A percentile compares a stretch with the other conserved stretches of the same genome.
These are phyloP conservation scores for Pristis pectinata DNA, from an alignment of 2,797 vertebrate genomes.

Conservation along the genomic window DNA sequence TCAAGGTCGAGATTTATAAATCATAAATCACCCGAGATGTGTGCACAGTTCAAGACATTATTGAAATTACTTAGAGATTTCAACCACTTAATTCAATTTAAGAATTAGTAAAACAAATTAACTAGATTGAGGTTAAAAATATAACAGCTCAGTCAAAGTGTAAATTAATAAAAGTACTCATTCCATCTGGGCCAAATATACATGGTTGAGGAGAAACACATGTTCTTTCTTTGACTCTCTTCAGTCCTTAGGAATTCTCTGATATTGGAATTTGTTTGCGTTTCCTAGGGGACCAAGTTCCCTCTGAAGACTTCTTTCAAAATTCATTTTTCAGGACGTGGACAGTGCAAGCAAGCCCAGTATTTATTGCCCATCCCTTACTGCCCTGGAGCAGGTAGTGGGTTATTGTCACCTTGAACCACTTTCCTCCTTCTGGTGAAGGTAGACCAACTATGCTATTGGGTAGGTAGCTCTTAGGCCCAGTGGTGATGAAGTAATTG, in stretches of 20 bases:
- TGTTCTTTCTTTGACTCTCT: background rate
- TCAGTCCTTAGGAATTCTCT: background rate
- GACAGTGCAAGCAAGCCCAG: too few species aligned
- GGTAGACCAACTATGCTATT: too few species aligned
- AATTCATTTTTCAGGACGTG: too few species aligned
- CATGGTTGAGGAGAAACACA: background rate
- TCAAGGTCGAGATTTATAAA: background rate
- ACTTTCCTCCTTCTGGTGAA: too few species aligned
- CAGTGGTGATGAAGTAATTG: too few species aligned
- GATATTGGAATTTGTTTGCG: background rate
- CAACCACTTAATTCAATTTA: background rate
- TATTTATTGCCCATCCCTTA: too few species aligned
- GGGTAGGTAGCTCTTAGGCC: too few species aligned
- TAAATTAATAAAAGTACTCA: background rate
- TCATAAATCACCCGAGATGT: background rate
- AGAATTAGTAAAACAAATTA: background rate
- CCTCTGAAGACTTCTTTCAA: background rate
- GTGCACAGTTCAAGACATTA: background rate
- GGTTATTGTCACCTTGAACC: too few species aligned
- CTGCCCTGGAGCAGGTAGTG: too few species aligned
- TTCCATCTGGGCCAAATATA: background rate
- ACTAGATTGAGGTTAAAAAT: slow-evolving; percentile 17
- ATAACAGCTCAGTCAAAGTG: background rate
- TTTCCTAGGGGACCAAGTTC: background rate
- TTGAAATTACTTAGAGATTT: background rate